Conservation (phyloP, 2,797 vertebrate species). For the Masticophis lateralis region DNA sequence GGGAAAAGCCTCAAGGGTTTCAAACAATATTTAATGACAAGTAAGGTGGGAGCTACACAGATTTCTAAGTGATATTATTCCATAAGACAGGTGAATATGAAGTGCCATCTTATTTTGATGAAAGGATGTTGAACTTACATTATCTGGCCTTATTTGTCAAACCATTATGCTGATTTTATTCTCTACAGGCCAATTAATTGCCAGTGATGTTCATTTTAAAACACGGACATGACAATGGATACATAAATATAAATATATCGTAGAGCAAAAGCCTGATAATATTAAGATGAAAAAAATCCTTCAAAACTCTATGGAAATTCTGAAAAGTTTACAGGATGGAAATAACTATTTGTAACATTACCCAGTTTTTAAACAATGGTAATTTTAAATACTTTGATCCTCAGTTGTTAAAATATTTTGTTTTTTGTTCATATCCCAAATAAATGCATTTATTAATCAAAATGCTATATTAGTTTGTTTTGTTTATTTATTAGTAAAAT, state of each 20-base stretch:
- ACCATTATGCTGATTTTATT: not conserved
- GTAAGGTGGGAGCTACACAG: not conserved
- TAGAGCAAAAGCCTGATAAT: not conserved
- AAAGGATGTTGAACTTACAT: not conserved
- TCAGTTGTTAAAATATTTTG: not conserved
- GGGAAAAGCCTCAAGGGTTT: not conserved
- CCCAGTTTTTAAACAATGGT: not conserved
- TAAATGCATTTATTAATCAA: conserved; percentile 8
- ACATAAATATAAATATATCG: not conserved
- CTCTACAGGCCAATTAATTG: not conserved
- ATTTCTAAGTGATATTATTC: not conserved
- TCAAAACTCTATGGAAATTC: not conserved
- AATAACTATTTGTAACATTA: not conserved
- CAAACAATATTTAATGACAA: not conserved
- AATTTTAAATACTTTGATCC: conserved; percentile 7
- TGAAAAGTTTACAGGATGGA: not conserved
- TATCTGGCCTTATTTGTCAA: not conserved
- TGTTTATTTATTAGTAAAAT: not conserved
- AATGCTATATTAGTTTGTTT: not conserved
- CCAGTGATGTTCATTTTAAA: conserved; percentile 8
- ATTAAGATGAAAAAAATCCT: not conserved
- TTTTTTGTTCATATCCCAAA: not conserved
- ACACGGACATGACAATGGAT: not conserved
- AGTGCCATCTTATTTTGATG: not conserved
- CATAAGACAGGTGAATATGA: not conserved